Evolutionary conservation across 2,888 invertebrate species (phyloP), one percentile per base, ranked within the genome.

Genomic region (Eurytoma adleriae): DNA sequence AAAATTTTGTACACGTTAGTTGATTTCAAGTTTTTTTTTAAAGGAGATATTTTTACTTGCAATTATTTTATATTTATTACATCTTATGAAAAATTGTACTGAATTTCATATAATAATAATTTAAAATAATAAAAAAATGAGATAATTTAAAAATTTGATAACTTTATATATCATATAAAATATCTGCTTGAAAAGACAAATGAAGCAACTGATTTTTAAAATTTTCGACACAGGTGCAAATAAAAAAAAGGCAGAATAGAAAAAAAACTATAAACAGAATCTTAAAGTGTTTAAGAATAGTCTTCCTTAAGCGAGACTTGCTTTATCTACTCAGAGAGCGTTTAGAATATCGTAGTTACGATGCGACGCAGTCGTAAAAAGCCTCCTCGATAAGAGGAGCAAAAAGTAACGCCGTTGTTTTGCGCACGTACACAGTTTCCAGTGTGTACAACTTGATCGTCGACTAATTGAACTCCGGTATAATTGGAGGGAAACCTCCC

Each of bases 281-380:
- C 30, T 7, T 24, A 24, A 59, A 59, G 20, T 68, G 54, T 54
- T 54, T 27, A 54, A 68, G 18, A 27, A 54, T 66, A 78, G 64
- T 69, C 64, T 68, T 74, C 69, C 57, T 50, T 10, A 20, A 40
- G 50, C 64, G 24, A 67, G 40, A 54, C 67, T 78, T 72, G 56
- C 69, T 78, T 73, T 69, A 69, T 79, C 40, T 69, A 69, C 27
- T 66, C 24, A 7, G 57, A 70, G 66, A 59, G 56, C 67, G 67
- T 72, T 30, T 67, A 70, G 54, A 70, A 66, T 56, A 56, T 30
- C 10, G 57, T 57, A 74, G 64, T 52, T 71, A 16, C 20, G 18
- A 64, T 12, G 64, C 71, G 27, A 70, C 57, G 59, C 74, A 24
- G 27, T 5, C 59, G 71, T 13, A 77, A 10, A 64, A 48, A 68